A percentile compares a stretch with the other conserved stretches of the same genome.
Conservation (phyloP, 2,113 vertebrate species). For the Corvus hawaiiensis region DNA sequence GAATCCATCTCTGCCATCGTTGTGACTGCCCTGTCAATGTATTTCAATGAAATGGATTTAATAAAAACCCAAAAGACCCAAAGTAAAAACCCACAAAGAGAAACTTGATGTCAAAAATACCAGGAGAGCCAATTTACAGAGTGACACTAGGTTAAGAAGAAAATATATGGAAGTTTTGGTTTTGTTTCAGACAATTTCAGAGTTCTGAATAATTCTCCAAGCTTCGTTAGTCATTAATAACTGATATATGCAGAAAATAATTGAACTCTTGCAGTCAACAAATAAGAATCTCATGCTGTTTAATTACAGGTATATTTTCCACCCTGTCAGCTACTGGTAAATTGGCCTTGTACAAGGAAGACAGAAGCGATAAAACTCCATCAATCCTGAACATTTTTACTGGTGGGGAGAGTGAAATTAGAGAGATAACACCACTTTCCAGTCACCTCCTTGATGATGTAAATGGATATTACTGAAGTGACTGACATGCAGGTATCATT, state of each 20-base stretch:
- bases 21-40: not conserved
- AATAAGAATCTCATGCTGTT: conserved; percentile 42
- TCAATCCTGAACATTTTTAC: conserved; percentile 39
- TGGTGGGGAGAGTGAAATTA: conserved; percentile 11
- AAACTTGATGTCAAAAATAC: not conserved
- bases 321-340: conserved; percentile 41
- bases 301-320: conserved; percentile 64
- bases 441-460: conserved; percentile 7
- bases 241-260: conserved; percentile 60
- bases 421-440: conserved; percentile 52
- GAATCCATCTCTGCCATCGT: not conserved
- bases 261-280: conserved; percentile 56
- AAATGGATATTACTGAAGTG: not conserved
- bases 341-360: conserved; percentile 45
- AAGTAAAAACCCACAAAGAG: not conserved
- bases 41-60: not conserved
- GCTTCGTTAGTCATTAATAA: conserved; percentile 54
- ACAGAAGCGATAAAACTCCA: conserved; percentile 45
- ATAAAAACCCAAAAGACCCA: not conserved
- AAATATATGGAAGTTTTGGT: not conserved
- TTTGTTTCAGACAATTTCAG: not conserved
- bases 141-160: not conserved
- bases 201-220: conserved; percentile 43
- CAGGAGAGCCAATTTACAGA: not conserved
- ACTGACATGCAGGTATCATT: conserved; percentile 20